Conservation (phyloP, 2,113 vertebrate genomes). For the Rana temporaria region DNA sequence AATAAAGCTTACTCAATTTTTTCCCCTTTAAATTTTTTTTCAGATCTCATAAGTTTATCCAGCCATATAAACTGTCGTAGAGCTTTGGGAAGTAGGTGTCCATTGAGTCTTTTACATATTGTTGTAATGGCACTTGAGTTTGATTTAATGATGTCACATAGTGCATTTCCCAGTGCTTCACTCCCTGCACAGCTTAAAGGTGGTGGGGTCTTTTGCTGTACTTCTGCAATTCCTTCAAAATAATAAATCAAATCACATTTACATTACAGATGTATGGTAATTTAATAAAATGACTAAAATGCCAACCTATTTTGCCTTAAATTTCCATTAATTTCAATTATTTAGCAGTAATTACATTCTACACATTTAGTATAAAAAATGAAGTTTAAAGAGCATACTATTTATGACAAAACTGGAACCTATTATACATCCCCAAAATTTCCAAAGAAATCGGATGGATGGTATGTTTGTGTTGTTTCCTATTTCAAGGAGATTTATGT, state of each 20-base stretch:
- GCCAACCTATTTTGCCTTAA: too few species aligned
- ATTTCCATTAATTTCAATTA: too few species aligned
- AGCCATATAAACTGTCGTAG: conserved; percentile 58
- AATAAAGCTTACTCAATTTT: conserved; percentile 46
- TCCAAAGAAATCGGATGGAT: too few species aligned
- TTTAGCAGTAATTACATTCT: too few species aligned
- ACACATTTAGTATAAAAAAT: too few species aligned
- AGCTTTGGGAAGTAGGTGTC: conserved; percentile 54
- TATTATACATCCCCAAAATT: too few species aligned
- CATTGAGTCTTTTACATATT: conserved; percentile 52
- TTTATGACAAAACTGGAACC: too few species aligned
- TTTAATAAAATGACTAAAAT: too few species aligned
- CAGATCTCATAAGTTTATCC: conserved; percentile 57
- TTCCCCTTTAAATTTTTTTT: neutral
- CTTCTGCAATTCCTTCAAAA: conserved; percentile 3
- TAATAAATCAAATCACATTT: neutral
- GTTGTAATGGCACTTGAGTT: conserved; percentile 33
- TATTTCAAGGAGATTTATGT: too few species aligned
- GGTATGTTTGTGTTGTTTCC: too few species aligned
- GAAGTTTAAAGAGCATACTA: too few species aligned
- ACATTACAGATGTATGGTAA: too few species aligned
- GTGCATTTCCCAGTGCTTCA: conserved; percentile 50
- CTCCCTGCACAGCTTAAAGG: conserved; percentile 54
- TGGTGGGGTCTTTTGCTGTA: conserved; percentile 7
- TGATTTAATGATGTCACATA: conserved; percentile 52